These are phyloP conservation scores for Thaumatotibia leucotreta DNA, from an alignment of 1,140 invertebrate genomes.

Conservation along the genomic window DNA sequence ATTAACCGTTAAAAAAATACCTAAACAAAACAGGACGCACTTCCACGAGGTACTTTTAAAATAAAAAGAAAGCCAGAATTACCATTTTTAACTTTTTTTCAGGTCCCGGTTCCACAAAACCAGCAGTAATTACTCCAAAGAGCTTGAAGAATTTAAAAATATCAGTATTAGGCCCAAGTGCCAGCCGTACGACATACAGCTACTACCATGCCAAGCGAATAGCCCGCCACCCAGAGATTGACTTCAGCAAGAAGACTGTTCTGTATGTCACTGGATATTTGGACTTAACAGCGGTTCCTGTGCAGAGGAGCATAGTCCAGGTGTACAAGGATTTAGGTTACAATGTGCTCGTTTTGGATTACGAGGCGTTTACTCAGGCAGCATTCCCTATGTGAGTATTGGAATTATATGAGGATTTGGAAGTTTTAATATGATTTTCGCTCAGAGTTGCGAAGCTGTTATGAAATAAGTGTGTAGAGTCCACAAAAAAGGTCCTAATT, in stretches of 20 bases:
- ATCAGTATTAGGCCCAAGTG: neutral
- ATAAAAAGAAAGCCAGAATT: too few species aligned
- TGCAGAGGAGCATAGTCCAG: constrained; percentile 15
- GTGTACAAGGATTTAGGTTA: neutral
- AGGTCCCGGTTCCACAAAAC: neutral
- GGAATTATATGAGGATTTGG: too few species aligned
- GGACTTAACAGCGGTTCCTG: neutral
- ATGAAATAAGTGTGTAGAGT: too few species aligned
- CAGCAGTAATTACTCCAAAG: neutral
- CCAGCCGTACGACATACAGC: neutral
- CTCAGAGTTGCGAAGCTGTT: neutral
- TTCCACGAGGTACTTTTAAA: too few species aligned
- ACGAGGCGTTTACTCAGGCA: neutral
- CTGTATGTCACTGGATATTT: neutral
- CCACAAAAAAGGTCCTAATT: too few species aligned
- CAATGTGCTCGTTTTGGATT: neutral
- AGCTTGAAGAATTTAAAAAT: neutral
- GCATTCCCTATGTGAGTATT: neutral
- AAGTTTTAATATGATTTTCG: neutral
- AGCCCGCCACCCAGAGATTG: neutral
- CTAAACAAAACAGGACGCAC: too few species aligned
- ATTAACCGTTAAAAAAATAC: too few species aligned
- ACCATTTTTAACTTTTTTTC: neutral
- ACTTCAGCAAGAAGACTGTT: neutral
- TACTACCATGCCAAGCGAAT: neutral